These are phyloP conservation scores for Littorina saxatilis DNA, from an alignment of 1,140 invertebrate species.

Conservation along the genomic window DNA sequence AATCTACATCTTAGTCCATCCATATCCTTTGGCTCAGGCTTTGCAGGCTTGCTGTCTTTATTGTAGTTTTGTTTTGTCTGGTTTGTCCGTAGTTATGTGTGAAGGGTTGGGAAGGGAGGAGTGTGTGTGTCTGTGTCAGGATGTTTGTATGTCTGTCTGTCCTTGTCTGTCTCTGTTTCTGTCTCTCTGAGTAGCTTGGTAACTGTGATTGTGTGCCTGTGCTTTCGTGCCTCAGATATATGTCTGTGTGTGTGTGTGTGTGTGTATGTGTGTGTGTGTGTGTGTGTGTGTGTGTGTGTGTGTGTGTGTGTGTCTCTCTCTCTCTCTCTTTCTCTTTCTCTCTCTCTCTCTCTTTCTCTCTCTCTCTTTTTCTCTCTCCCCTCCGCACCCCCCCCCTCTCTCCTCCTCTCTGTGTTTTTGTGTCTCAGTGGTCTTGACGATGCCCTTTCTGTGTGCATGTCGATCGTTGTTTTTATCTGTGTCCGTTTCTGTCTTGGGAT, in stretches of 20 bases:
- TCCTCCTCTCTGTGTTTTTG: not conserved
- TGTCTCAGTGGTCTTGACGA: too few relatives aligned
- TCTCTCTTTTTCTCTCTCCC: not conserved
- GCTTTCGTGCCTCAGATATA: not conserved
- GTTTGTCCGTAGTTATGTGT: not conserved
- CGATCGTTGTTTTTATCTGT: too few relatives aligned
- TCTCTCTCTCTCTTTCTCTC: not conserved
- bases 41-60: too few relatives aligned
- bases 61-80: not conserved
- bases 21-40: constrained; percentile 78
- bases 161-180: not conserved
- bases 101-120: not conserved
- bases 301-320: not conserved
- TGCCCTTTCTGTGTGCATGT: too few relatives aligned
- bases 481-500: too few relatives aligned
- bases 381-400: too few relatives aligned
- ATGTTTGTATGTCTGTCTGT: not conserved
- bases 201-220: not conserved
- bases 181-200: not conserved
- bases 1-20: constrained; percentile 98
- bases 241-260: not conserved
- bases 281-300: not conserved
- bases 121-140: too few relatives aligned
- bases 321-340: not conserved
- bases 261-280: not conserved